phyloP scores from a whole-genome alignment of 2,888 invertebrate genomes.

The Lochmaea crataegi region DNA sequence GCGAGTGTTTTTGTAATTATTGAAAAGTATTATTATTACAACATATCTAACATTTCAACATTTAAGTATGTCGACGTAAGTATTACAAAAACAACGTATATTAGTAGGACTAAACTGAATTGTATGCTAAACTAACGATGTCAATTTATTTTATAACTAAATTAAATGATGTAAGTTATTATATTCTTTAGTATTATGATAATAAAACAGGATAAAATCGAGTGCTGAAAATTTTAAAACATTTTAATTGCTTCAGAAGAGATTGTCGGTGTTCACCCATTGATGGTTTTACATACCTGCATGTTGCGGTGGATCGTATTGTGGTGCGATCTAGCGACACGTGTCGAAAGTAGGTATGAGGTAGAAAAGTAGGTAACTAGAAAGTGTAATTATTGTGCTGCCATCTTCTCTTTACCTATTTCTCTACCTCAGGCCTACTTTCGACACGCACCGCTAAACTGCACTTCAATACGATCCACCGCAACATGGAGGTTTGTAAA shows the following conservation, averaged over 20 bases:
- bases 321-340: too few species aligned
- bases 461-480: too few species aligned
- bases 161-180: not conserved
- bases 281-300: not conserved
- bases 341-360: too few species aligned
- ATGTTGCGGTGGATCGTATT: too few species aligned
- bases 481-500: too few species aligned
- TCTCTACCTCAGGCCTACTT: too few species aligned
- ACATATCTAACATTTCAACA: conserved; percentile 2
- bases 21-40: conserved; percentile 10
- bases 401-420: too few species aligned
- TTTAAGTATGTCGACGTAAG: not conserved
- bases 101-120: conserved; percentile 11
- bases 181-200: conserved; percentile 19
- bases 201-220: conserved; percentile 15
- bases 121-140: conserved; percentile 9
- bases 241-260: conserved; percentile 8
- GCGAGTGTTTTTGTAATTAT: conserved; percentile 23
- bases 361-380: too few species aligned
- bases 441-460: too few species aligned
- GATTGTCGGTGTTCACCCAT: not conserved
- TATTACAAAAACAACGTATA: not conserved
- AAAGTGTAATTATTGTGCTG: too few species aligned
- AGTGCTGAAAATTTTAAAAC: not conserved
- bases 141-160: conserved; percentile 12